Conservation (phyloP, 2,888 invertebrate species). For the Sesia bembeciformis region DNA sequence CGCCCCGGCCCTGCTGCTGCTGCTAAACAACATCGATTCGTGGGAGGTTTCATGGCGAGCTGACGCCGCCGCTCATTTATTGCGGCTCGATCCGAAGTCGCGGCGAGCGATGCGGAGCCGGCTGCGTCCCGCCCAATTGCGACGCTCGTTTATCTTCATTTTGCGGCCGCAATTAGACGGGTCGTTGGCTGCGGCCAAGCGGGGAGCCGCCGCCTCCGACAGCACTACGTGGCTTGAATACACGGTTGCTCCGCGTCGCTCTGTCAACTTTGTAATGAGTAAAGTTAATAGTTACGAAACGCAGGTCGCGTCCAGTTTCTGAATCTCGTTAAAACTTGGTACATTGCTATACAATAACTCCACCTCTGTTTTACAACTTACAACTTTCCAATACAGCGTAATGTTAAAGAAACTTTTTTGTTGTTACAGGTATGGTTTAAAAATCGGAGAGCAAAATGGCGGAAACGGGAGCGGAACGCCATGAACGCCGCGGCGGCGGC, state of each 20-base stretch:
- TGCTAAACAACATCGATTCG: constrained; percentile 42
- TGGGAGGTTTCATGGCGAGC: constrained; percentile 16
- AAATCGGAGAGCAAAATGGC: constrained; percentile 97
- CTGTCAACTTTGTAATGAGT: constrained; percentile 74
- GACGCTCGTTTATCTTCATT: constrained; percentile 82
- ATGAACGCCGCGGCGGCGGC: constrained; percentile 93
- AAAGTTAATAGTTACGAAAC: constrained; percentile 70
- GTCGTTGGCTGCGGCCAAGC: constrained; percentile 73
- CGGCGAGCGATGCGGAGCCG: constrained; percentile 36
- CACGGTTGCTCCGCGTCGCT: constrained; percentile 32
- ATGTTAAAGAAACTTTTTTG: constrained; percentile 1
- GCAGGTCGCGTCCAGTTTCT: constrained; percentile 51
- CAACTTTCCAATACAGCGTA: not conserved
- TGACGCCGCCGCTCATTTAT: constrained; percentile 43
- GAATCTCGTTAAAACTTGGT: constrained; percentile 59
- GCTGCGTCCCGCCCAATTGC: constrained; percentile 74
- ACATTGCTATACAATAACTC: not conserved
- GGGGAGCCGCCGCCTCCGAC: constrained; percentile 23
- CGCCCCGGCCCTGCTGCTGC: constrained; percentile 3
- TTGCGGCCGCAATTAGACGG: constrained; percentile 80
- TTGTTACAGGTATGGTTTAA: constrained; percentile 97
- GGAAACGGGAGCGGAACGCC: constrained; percentile 95
- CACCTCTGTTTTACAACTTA: constrained; percentile 5
- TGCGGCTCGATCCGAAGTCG: constrained; percentile 29
- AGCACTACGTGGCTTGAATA: constrained; percentile 65